Evolutionary conservation across 1,140 invertebrate genomes (phyloP).

Genomic region (Heliconius congener): DNA sequence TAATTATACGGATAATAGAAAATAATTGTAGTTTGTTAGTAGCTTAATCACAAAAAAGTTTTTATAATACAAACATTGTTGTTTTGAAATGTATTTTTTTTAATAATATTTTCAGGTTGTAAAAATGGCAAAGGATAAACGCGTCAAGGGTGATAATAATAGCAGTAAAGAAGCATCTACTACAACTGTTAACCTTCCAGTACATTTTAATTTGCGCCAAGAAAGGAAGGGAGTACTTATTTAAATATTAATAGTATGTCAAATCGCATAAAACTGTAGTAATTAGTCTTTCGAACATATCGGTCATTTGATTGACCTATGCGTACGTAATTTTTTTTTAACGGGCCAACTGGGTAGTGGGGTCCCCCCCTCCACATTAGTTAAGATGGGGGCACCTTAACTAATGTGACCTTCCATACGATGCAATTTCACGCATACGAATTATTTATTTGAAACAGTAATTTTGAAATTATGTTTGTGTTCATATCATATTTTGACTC

Average conservation of each 20-base stretch:
- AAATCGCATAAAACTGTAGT: not conserved
- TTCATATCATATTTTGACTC: too few relatives aligned
- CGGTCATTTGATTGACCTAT: not conserved
- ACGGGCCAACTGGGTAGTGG: too few relatives aligned
- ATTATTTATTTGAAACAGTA: too few relatives aligned
- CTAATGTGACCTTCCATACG: too few relatives aligned
- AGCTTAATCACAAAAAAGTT: too few relatives aligned
- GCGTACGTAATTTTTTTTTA: not conserved
- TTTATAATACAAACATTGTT: too few relatives aligned
- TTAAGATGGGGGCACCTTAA: too few relatives aligned
- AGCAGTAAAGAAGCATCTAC: slow-evolving; percentile 49
- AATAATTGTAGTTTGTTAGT: too few relatives aligned
- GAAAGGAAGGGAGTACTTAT: slow-evolving; percentile 76
- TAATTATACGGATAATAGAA: too few relatives aligned
- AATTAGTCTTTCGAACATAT: not conserved
- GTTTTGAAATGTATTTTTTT: not conserved
- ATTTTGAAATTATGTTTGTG: too few relatives aligned
- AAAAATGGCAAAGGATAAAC: slow-evolving; percentile 69
- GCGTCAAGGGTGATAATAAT: slow-evolving; percentile 25
- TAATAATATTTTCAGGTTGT: slow-evolving; percentile 52
- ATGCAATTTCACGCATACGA: too few relatives aligned
- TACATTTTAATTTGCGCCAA: slow-evolving; percentile 62
- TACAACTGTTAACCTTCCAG: slow-evolving; percentile 46
- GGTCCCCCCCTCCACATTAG: too few relatives aligned
- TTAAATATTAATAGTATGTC: slow-evolving; percentile 40